Percentiles rank a stretch among this genome's conserved stretches.
These are phyloP conservation scores for Hypsibius dujardini DNA, from an alignment of 1,140 invertebrate genomes.

Conservation along the genomic window DNA sequence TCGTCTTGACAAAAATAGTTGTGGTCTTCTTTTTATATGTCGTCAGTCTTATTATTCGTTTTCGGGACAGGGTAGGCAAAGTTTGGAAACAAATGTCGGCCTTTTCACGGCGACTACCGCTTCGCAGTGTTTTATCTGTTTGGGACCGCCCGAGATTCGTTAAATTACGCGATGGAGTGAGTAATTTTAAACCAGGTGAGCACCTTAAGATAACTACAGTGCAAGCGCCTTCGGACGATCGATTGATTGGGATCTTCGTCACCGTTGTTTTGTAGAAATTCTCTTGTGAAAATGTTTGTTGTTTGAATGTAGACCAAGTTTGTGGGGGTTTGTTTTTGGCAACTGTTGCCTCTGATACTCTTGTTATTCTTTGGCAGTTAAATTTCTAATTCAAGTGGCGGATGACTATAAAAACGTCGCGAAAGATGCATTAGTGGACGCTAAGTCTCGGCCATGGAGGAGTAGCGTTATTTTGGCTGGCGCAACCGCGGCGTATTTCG, in stretches of 20 bases:
- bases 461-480: background rate
- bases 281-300: too few species aligned
- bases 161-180: background rate
- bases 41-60: too few species aligned
- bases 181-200: background rate
- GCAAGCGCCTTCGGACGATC: background rate
- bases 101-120: too few species aligned
- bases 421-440: background rate
- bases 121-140: too few species aligned
- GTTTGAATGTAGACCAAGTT: too few species aligned
- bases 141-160: background rate
- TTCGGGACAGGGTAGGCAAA: too few species aligned
- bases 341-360: too few species aligned
- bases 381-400: background rate
- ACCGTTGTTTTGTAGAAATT: background rate
- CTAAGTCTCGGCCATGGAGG: background rate
- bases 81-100: too few species aligned
- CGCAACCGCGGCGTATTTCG: background rate
- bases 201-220: background rate
- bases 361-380: background rate
- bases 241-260: background rate
- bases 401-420: background rate
- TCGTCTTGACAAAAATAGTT: too few species aligned
- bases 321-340: too few species aligned
- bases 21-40: too few species aligned